Evolutionary conservation across 2,113 vertebrate species (phyloP), one percentile per base, ranked within the genome.

Genomic region (Coreoperca whiteheadi): DNA sequence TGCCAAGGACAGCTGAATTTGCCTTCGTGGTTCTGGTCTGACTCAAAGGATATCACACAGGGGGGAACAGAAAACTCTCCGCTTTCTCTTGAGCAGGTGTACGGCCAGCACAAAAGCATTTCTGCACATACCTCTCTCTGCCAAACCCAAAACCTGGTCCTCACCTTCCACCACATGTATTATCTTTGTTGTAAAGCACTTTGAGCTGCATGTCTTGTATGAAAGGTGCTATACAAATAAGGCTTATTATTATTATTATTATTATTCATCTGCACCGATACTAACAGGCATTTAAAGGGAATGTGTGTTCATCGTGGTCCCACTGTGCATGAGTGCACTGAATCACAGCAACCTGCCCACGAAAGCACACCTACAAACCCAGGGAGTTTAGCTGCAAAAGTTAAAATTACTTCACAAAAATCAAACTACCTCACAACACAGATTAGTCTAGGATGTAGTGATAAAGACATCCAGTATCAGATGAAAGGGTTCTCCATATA

Each of bases 1-100:
- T 84, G 90, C 90, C 89, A 91, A 91, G 90, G 88, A 88, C 89
- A 81, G 72, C 63, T 80, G 81, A 71, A 64, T 79, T 64, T 76
- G 77, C 83, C 74, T 60, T 78, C 46, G 84, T 77, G 85, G 78
- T 73, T n/a, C 74, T 43, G 51, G n/a, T 81, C 23, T 84, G 78
- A 86, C 84, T 87, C 76, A 89, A 67, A 68, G 16, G 57, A 79
- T 56, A 72, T 73, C 60, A 89, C 85, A 54, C 51, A 34, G n/a
- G 73, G 70, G 81, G 78, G 81, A 78, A 28, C 46, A 86, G 64
- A 66, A 16, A 83, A 68, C 56, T 70, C 63, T 8, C 6, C 0
- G 32, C 43, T 48, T 73, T 70, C 70, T 72, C 37, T 51, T 37
- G 6, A 82, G 46, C 75, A 80, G 83, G 77, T 76, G 66, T 46